Evolutionary conservation across 2,113 vertebrate species (phyloP).

Genomic region (Laticauda colubrina): DNA sequence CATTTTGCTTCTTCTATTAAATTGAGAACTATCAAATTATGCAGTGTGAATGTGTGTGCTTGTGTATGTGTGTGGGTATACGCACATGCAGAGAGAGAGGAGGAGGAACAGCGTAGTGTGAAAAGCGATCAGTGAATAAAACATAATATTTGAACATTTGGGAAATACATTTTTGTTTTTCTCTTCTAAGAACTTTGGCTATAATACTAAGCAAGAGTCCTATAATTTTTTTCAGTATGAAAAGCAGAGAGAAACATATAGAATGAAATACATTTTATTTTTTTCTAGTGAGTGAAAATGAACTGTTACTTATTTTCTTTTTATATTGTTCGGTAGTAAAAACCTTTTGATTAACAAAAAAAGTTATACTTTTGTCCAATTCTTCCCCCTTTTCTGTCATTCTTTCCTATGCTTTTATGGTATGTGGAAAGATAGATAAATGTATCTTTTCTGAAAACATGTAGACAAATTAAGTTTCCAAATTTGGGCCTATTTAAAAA

Average conservation of each 20-base stretch:
- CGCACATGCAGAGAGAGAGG: background rate
- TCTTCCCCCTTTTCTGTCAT: background rate
- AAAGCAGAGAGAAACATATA: background rate
- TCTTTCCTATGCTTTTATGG: background rate
- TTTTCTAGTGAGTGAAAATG: background rate
- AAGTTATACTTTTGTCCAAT: background rate
- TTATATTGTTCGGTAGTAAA: background rate
- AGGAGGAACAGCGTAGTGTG: background rate
- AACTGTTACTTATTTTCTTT: background rate
- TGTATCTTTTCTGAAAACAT: constrained; percentile 52
- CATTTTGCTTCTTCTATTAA: background rate
- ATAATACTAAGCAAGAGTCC: background rate
- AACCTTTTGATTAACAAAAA: background rate
- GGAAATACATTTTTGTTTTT: background rate
- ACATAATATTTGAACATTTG: background rate
- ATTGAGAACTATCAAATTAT: constrained; percentile 4
- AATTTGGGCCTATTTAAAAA: constrained; percentile 42
- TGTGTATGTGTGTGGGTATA: background rate
- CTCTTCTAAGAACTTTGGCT: background rate
- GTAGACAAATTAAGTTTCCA: constrained; percentile 45
- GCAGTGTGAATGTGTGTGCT: background rate
- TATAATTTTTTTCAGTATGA: background rate
- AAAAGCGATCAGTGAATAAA: background rate
- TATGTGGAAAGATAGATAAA: background rate
- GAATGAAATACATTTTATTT: background rate